These are phyloP conservation scores for Pocillopora damicornis DNA, from an alignment of 64 coral and sea anemone genomes.

Conservation along the genomic window DNA sequence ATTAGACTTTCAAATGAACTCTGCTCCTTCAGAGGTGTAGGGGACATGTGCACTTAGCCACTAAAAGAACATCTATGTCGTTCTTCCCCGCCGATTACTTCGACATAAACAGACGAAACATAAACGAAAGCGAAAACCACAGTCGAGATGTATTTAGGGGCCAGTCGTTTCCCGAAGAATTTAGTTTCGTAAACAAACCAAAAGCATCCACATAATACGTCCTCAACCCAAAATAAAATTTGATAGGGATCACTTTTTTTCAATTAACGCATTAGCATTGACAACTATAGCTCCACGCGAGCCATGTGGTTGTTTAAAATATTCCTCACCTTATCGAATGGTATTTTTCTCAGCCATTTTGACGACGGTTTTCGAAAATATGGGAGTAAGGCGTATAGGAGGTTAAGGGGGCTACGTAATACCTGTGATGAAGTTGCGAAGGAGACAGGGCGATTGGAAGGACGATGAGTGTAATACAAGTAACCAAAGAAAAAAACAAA, in stretches of 20 bases:
- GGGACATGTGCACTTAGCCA: slow-evolving; percentile 22
- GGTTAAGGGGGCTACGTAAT: too few species aligned
- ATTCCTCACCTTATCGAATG: background rate
- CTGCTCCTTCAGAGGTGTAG: background rate
- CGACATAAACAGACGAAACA: background rate
- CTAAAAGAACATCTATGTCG: background rate
- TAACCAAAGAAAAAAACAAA: too few species aligned
- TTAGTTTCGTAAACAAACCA: background rate
- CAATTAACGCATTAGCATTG: background rate
- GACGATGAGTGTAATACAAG: too few species aligned
- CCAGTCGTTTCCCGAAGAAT: background rate
- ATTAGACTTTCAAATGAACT: slow-evolving; percentile 34
- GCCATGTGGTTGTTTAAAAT: background rate
- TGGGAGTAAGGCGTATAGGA: too few species aligned
- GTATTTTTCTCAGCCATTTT: too few species aligned
- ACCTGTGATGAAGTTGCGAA: too few species aligned
- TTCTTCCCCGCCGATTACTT: background rate
- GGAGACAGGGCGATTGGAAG: too few species aligned
- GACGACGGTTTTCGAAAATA: too few species aligned
- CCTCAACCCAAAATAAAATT: background rate
- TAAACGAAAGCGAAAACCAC: background rate
- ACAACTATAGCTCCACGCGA: background rate
- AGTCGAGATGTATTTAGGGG: background rate
- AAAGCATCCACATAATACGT: background rate
- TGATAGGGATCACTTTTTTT: background rate